Conservation (phyloP, 2,113 vertebrate species). For the Pelvicachromis taeniatus region DNA sequence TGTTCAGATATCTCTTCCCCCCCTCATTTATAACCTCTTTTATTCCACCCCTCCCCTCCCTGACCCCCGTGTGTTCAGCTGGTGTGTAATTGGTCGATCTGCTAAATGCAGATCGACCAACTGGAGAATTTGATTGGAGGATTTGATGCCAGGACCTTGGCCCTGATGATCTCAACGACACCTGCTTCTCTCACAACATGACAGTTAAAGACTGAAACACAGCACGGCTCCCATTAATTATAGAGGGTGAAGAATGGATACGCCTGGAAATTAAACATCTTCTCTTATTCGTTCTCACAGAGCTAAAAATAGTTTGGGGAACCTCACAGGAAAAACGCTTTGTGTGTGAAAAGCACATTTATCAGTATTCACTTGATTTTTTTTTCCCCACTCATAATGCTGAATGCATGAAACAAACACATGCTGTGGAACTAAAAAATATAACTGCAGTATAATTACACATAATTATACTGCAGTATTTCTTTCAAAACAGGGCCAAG, state of each 20-base stretch:
- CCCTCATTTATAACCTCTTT: background rate
- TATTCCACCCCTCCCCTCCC: background rate
- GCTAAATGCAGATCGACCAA: background rate
- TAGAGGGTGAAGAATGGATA: background rate
- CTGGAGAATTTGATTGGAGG: constrained; percentile 21
- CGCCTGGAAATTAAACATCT: background rate
- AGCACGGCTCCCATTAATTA: constrained; percentile 14
- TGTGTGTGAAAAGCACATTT: background rate
- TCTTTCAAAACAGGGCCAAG: constrained; percentile 23
- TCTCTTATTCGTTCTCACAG: background rate
- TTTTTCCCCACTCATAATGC: background rate
- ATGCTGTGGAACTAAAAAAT: background rate
- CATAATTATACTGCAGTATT: background rate
- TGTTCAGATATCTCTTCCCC: background rate
- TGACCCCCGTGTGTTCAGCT: constrained; percentile 2
- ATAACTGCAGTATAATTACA: background rate
- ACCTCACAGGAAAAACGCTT: background rate
- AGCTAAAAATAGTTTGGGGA: background rate
- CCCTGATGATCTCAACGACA: constrained; percentile 3
- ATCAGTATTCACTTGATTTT: background rate
- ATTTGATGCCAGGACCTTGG: background rate
- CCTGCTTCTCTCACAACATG: constrained; percentile 17
- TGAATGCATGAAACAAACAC: background rate
- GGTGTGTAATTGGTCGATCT: constrained; percentile 40
- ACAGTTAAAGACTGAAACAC: constrained; percentile 5